Percentiles rank a stretch among this genome's conserved stretches.
These are phyloP conservation scores for Eupristina koningsbergeri DNA, from an alignment of 1,140 invertebrate genomes.

Conservation along the genomic window DNA sequence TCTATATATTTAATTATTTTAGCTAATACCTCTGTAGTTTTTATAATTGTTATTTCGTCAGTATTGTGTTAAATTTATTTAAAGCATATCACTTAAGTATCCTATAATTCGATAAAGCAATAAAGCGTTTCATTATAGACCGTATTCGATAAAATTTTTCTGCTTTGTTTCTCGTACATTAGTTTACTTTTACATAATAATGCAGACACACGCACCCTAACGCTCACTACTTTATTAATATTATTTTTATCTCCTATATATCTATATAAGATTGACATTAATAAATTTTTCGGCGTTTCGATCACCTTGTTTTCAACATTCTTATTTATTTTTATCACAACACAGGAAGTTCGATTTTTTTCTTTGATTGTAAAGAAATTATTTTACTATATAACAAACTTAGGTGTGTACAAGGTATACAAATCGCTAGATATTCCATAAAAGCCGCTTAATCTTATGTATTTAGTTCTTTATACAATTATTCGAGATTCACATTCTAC, in stretches of 20 bases:
- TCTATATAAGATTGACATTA: constrained; percentile 43
- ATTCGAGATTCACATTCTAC: constrained; percentile 10
- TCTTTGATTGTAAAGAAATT: constrained; percentile 45
- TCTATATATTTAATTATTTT: constrained; percentile 17
- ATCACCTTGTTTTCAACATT: constrained; percentile 48
- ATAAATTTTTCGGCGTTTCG: constrained; percentile 48
- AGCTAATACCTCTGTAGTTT: constrained; percentile 5
- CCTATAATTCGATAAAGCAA: constrained; percentile 22
- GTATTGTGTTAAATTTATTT: constrained; percentile 35
- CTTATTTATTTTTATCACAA: constrained; percentile 45
- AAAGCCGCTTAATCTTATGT: constrained; percentile 36
- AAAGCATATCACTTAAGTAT: constrained; percentile 38
- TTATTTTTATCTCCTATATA: constrained; percentile 8
- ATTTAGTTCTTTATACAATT: constrained; percentile 43
- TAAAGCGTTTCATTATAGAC: constrained; percentile 6
- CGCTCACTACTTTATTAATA: constrained; percentile 38
- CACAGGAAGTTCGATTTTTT: constrained; percentile 47
- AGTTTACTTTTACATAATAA: constrained; percentile 15
- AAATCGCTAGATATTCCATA: constrained; percentile 43
- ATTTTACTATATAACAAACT: constrained; percentile 38
- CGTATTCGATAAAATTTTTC: not conserved
- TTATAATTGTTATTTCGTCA: constrained; percentile 15
- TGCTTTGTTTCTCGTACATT: constrained; percentile 9
- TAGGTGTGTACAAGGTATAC: constrained; percentile 39
- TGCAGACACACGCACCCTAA: constrained; percentile 13